phyloP scores from a whole-genome alignment of 1,140 invertebrate species.

The Diuraphis noxia region DNA sequence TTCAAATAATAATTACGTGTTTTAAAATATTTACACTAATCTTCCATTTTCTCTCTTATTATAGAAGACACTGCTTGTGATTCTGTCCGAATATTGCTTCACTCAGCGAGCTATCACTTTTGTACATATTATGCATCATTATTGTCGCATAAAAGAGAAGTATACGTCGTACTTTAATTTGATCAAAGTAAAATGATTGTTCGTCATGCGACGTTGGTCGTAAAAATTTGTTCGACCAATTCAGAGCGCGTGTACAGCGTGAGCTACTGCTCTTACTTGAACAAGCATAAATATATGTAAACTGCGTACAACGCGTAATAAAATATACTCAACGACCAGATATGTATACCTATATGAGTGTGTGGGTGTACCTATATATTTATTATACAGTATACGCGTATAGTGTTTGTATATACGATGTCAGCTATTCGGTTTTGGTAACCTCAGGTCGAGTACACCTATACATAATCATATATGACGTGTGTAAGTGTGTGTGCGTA shows the following conservation, averaged over 20 bases:
- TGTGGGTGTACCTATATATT: not conserved
- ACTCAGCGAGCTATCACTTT: too few species aligned
- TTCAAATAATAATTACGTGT: too few species aligned
- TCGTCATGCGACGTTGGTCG: not conserved
- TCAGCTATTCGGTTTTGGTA: not conserved
- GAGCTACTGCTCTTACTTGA: not conserved
- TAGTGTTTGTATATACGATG: not conserved
- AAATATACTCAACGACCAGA: not conserved
- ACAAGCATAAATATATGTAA: not conserved
- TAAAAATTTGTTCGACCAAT: not conserved
- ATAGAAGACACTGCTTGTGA: too few species aligned
- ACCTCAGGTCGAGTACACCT: not conserved
- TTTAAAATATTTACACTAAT: too few species aligned
- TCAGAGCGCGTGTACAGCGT: not conserved
- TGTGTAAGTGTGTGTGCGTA: not conserved
- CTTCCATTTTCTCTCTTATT: too few species aligned
- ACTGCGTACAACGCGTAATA: not conserved
- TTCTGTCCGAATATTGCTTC: too few species aligned
- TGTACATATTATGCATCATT: too few species aligned
- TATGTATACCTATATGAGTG: not conserved
- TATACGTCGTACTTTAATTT: too few species aligned
- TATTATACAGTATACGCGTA: not conserved
- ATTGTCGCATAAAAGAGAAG: not conserved
- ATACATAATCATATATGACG: not conserved
- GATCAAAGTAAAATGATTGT: not conserved